Evolutionary conservation across 1,140 invertebrate species (phyloP).

Genomic region (Octopus sinensis): DNA sequence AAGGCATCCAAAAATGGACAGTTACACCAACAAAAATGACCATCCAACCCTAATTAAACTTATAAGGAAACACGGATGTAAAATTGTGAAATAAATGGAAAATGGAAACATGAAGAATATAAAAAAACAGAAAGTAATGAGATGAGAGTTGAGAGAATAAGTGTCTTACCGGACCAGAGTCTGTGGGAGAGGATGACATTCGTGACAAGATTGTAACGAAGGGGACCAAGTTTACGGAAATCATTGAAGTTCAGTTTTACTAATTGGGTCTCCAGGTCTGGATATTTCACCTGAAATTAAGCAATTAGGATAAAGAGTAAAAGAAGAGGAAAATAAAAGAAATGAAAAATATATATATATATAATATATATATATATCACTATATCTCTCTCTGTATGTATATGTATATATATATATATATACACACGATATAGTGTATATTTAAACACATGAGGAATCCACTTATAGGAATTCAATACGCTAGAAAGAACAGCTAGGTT

Average conservation of each 20-base stretch:
- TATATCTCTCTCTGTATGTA: neutral
- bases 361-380: neutral
- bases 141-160: neutral
- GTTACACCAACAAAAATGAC: too few relatives aligned
- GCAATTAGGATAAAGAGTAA: neutral
- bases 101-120: neutral
- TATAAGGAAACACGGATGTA: too few relatives aligned
- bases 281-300: slow-evolving; percentile 68
- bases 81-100: neutral
- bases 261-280: slow-evolving; percentile 83
- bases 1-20: too few relatives aligned
- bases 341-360: neutral
- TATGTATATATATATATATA: slow-evolving; percentile 7
- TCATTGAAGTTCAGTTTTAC: slow-evolving; percentile 70
- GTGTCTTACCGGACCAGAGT: slow-evolving; percentile 57
- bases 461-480: neutral
- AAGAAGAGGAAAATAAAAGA: neutral
- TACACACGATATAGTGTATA: neutral
- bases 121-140: neutral
- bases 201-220: slow-evolving; percentile 75
- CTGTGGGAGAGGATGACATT: slow-evolving; percentile 85
- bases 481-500: neutral
- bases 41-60: too few relatives aligned
- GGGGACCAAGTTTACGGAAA: slow-evolving; percentile 50
- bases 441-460: neutral